Conservation (phyloP, 2,797 vertebrate genomes). For the Nannoperca australis region DNA sequence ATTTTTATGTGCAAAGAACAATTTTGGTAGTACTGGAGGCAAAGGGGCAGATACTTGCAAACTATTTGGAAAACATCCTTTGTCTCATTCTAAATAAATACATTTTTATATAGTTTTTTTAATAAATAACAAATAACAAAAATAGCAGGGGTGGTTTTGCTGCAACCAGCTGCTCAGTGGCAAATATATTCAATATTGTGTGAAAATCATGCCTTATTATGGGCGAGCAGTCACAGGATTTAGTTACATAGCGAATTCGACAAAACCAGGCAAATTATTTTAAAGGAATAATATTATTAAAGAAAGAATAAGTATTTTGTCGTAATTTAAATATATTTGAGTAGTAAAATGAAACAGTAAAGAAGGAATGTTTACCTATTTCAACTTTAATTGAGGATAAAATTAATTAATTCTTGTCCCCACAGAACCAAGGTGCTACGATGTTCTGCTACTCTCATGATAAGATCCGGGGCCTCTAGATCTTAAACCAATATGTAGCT, state of each 20-base stretch:
- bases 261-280: conserved; percentile 30
- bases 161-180: background rate
- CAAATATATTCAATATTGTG: conserved; percentile 10
- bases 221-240: conserved; percentile 21
- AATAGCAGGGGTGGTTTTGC: background rate
- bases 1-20: background rate
- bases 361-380: conserved; percentile 56
- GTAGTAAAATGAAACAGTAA: conserved; percentile 37
- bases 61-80: background rate
- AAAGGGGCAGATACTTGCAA: background rate
- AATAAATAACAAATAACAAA: background rate
- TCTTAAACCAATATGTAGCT: conserved; percentile 82
- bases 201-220: conserved; percentile 2
- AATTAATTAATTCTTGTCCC: conserved; percentile 64
- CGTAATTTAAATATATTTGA: conserved; percentile 47
- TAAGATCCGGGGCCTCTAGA: conserved; percentile 67
- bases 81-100: background rate
- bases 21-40: background rate
- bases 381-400: conserved; percentile 58
- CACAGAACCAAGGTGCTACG: conserved; percentile 61
- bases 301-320: conserved; percentile 23
- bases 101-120: background rate
- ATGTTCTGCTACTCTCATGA: conserved; percentile 69
- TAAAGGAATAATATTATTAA: conserved; percentile 38
- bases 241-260: conserved; percentile 27